Base-by-base conservation (phyloP, 2,888 invertebrate species). In the Eupithecia abbreviata region DNA sequence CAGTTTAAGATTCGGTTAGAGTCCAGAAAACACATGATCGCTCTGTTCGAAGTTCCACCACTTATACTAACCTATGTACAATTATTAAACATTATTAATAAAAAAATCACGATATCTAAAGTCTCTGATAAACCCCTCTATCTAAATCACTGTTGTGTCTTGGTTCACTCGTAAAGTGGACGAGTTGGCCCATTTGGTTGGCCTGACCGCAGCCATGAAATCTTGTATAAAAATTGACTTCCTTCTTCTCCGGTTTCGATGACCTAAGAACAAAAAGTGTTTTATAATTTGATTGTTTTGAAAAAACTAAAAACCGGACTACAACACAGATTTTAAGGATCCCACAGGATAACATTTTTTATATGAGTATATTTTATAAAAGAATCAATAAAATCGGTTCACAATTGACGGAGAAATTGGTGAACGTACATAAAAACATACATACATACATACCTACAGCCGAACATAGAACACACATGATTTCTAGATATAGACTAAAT, bases 161-260 rank as follows among this genome's bases (percentile, higher is more conserved):
- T 70, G 42, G 10, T 70, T 70, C 74, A 94, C 84, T 94, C 94
- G 93, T 94, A 94, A 80, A 91, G 89, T 85, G 93, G 94, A 82
- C 88, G 92, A 84, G 88, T 83, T 76, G 90, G 88, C 73, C 84
- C 77, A 80, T 92, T 91, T 81, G 88, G 78, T 74, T 88, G 89
- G 0, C 91, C 93, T 55, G 93, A 89, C 82, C 95, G 89, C 62
- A 95, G 91, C 96, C 96, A 96, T 65, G 96, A 95, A 84, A 96
- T 96, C 84, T 95, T 94, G 88, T 96, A 96, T 75, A 96, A 93
- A 90, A 96, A 96, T 83, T 96, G 95, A 89, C 96, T 96, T 89
- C 96, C 96, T 89, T 96, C 96, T 88, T 96, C 96, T 84, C 95
- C 95, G 82, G 95, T 95, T 90, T 96, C 96, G 85, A 96, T 95